Evolutionary conservation across 2,113 vertebrate species (phyloP), one percentile per base, ranked within the genome.

Genomic region (Apistogramma diplotaenia): DNA sequence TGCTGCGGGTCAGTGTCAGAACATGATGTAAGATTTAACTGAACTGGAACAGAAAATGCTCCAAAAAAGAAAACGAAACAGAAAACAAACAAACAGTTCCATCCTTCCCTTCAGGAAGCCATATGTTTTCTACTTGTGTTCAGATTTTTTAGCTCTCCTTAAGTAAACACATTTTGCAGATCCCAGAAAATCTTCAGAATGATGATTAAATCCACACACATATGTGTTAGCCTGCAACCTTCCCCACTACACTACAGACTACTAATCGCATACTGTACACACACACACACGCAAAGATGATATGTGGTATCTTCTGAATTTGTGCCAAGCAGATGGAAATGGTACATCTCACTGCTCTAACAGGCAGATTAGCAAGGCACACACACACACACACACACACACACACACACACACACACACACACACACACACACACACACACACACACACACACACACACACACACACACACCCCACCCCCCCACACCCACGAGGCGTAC

Each of bases 271-370:
- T 21, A 25, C 43, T 43, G 21, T 37, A 27, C 78, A 35, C 46
- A 8, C 3, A 0, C 49, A 1, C 61, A 61, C 9, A 65, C 21
- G 23, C 23, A 37, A 10, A 71, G 31, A 29, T 18, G 18, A 55
- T 33, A 25, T 54, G 56, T 31, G 27, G 76, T 49, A 57, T 77
- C 87, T 88, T 85, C 73, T 76, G 67, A 80, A 59, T 89, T 85
- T 89, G 79, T 76, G 79, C 75, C 31, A 51, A 89, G 82, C 91
- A 90, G 90, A 90, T 91, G 90, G 91, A 91, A 85, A 85, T 80
- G 78, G 79, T 76, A 74, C 89, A 82, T 91, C 80, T 91, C 82
- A 74, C 75, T 86, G 85, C 86, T 76, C 83, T 85, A 89, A 90
- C 84, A 27, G 75, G 71, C 86, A 90, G 88, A 92, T 90, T 90